A percentile compares a stretch with the other conserved stretches of the same genome.
Evolutionary conservation across 2,113 vertebrate species (phyloP).

Genomic region (Rhinichthys klamathensis): DNA sequence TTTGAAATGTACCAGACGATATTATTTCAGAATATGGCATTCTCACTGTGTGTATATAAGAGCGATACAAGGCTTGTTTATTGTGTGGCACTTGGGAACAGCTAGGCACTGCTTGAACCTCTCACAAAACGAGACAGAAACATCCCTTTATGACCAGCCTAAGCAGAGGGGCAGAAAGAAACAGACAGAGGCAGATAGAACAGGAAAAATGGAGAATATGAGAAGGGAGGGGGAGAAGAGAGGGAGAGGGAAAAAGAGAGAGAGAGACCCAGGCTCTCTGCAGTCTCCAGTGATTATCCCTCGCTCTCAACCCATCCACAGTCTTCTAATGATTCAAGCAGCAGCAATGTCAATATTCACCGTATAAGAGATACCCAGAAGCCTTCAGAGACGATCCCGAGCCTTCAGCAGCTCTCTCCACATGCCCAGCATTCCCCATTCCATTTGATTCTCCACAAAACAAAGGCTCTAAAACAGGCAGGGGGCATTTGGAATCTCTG

Average conservation of each 20-base stretch:
- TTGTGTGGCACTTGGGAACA: constrained; percentile 14
- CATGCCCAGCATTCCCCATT: constrained; percentile 34
- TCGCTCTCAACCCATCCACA: constrained; percentile 69
- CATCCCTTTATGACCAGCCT: constrained; percentile 40
- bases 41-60: neutral
- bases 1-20: neutral
- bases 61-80: neutral
- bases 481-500: constrained; percentile 30
- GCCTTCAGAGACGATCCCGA: constrained; percentile 47
- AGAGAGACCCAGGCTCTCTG: constrained; percentile 69
- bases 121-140: constrained; percentile 31
- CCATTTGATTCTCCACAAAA: constrained; percentile 53
- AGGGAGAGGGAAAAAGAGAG: constrained; percentile 25
- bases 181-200: neutral
- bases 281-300: constrained; percentile 76
- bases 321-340: constrained; percentile 71
- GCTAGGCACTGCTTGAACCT: constrained; percentile 17
- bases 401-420: constrained; percentile 46
- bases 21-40: constrained; percentile 1
- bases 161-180: constrained; percentile 7
- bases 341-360: constrained; percentile 61
- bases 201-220: constrained; percentile 28
- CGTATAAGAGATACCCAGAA: constrained; percentile 45
- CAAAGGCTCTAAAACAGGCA: constrained; percentile 48
- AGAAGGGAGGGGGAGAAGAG: constrained; percentile 49